A percentile compares a stretch with the other conserved stretches of the same genome.
phyloP scores from a whole-genome alignment of 2,113 vertebrate genomes.

The Coptodon rendalli region DNA sequence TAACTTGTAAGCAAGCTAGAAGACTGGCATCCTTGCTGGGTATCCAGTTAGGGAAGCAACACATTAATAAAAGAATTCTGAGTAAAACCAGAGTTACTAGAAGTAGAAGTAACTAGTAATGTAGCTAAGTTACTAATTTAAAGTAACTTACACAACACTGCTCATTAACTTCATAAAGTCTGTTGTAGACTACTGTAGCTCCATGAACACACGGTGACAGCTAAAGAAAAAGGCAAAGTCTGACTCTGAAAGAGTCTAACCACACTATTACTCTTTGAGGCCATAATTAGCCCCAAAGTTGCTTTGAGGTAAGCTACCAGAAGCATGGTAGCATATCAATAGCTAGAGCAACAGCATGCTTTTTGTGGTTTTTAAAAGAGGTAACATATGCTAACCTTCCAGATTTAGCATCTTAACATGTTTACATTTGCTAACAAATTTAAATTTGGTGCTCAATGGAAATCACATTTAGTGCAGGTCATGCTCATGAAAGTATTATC shows the following conservation, averaged over 20 bases:
- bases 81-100: background rate
- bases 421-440: background rate
- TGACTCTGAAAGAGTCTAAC: background rate
- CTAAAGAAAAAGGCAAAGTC: background rate
- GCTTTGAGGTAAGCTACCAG: background rate
- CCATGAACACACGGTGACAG: background rate
- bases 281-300: background rate
- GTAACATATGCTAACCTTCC: too few relatives aligned
- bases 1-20: background rate
- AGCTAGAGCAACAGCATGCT: background rate
- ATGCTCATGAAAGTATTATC: background rate
- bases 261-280: background rate
- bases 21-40: background rate
- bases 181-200: background rate
- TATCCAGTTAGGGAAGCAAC: background rate
- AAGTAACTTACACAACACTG: background rate
- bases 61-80: background rate
- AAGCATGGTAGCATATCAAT: background rate
- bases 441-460: background rate
- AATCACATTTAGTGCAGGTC: background rate
- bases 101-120: background rate
- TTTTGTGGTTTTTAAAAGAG: background rate
- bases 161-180: background rate
- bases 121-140: background rate
- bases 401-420: background rate